A percentile compares a stretch with the other conserved stretches of the same genome.
Conservation (phyloP, 1,140 invertebrate genomes). For the Lineus longissimus region DNA sequence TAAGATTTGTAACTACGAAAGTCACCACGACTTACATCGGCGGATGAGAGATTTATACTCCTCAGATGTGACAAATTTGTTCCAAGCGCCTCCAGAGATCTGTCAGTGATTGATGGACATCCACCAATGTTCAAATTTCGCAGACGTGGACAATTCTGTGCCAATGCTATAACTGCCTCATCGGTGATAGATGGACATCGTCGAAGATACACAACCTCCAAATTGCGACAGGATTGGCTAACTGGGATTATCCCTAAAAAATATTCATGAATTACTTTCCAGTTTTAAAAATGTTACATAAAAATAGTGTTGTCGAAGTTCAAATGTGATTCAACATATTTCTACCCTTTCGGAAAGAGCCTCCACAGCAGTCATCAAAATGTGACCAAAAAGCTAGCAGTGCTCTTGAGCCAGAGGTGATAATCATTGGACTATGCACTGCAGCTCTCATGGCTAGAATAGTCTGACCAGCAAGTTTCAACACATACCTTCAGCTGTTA, state of each 20-base stretch:
- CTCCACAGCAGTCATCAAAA: too few relatives aligned
- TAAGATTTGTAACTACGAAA: too few relatives aligned
- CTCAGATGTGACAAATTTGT: constrained; percentile 26
- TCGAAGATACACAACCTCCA: constrained; percentile 37
- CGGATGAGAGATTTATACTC: constrained; percentile 33
- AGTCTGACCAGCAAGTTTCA: neutral
- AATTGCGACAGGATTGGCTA: constrained; percentile 24
- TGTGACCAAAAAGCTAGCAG: too few relatives aligned
- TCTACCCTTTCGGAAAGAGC: too few relatives aligned
- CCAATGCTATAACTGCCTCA: constrained; percentile 29
- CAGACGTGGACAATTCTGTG: constrained; percentile 29
- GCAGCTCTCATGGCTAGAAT: neutral
- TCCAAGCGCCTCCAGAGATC: constrained; percentile 26
- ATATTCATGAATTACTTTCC: neutral
- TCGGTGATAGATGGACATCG: constrained; percentile 37
- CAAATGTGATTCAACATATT: neutral
- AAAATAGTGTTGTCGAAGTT: too few relatives aligned
- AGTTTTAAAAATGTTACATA: neutral
- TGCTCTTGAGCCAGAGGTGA: too few relatives aligned
- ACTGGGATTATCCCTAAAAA: constrained; percentile 28
- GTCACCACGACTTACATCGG: constrained; percentile 27
- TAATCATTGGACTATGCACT: too few relatives aligned
- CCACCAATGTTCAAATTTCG: constrained; percentile 37
- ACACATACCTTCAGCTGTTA: constrained; percentile 28
- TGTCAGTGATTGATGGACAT: constrained; percentile 30